Evolutionary conservation across 2,113 vertebrate genomes (phyloP), one percentile per base, ranked within the genome.

Genomic region (Festucalex cinctus): DNA sequence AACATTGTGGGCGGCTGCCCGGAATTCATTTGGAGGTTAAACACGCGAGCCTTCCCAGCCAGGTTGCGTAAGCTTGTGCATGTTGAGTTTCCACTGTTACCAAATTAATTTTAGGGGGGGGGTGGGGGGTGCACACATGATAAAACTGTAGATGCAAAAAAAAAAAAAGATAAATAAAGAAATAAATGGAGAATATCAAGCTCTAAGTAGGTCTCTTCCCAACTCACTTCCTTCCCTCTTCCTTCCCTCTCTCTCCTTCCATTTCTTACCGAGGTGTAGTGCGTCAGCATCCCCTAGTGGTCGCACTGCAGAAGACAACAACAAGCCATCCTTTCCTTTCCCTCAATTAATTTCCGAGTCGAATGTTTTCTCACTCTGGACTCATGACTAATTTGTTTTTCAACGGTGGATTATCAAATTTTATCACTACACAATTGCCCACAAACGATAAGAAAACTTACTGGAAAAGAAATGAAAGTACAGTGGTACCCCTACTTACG

Each of bases 231-330:
- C 74, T 56, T 48, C 16, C 16, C 39, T 62, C 32, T 58, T 51
- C 64, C 66, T 77, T 51, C 16, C 17, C 39, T 62, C 32, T 58
- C 51, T 65, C 66, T 77, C 13, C 60, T 66, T 77, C 3, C 60
- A 68, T 62, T 66, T 74, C 68, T 58, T 75, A 6, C 17, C 32
- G 43, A 72, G 66, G n/a, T 68, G 35, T 5, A 51, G 80, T 71
- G 78, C 77, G 41, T 41, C 70, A 88, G 85, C 81, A 53, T 84
- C 89, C 74, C 85, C 90, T 68, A 71, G 88, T 89, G 89, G 85
- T 10, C 0, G 0, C 24, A 4, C 13, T 2, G 5, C 3, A 69
- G 75, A 85, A 65, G 83, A 68, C 74, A 63, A 20, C 54, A 68
- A 56, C 56, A 82, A 14, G 17, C 9, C 0, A n/a, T n/a, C n/a